phyloP scores from a whole-genome alignment of 2,797 vertebrate genomes.

The Scomberomorus guttatus region DNA sequence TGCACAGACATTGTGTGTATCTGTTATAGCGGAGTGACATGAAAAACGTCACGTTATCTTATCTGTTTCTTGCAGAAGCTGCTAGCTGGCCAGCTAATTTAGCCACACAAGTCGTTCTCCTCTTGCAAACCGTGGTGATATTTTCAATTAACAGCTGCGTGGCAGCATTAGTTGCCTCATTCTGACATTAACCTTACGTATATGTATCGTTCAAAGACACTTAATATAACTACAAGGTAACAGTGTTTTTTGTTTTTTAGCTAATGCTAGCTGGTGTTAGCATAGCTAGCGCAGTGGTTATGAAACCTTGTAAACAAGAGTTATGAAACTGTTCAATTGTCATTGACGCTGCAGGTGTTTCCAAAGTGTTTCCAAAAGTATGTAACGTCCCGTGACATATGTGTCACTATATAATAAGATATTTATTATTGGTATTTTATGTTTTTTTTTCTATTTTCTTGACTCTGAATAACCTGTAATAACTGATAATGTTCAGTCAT shows the following conservation, averaged over 20 bases:
- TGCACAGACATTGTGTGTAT: not conserved
- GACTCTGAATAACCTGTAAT: conserved; percentile 50
- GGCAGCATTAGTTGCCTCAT: not conserved
- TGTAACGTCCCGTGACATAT: fast-evolving
- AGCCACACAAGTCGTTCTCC: not conserved
- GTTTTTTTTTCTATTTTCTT: not conserved
- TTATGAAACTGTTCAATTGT: conserved; percentile 44
- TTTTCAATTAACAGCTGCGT: not conserved
- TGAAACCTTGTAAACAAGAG: conserved; percentile 44
- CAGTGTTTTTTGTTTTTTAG: not conserved
- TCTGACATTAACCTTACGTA: not conserved
- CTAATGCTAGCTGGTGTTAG: conserved; percentile 41
- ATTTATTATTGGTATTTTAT: not conserved
- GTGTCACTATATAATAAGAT: not conserved
- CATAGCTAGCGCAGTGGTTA: conserved; percentile 47
- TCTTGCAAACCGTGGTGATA: fast-evolving
- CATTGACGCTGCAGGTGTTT: not conserved
- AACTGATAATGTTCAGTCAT: not conserved
- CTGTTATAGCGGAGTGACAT: not conserved
- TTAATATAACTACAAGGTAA: not conserved
- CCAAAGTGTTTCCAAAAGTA: not conserved
- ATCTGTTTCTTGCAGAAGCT: conserved; percentile 5
- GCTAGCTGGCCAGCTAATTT: conserved; percentile 18
- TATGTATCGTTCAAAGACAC: not conserved
- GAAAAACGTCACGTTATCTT: not conserved